Evolutionary conservation across 2,797 vertebrate species (phyloP).

Genomic region (Chiloscyllium punctatum): DNA sequence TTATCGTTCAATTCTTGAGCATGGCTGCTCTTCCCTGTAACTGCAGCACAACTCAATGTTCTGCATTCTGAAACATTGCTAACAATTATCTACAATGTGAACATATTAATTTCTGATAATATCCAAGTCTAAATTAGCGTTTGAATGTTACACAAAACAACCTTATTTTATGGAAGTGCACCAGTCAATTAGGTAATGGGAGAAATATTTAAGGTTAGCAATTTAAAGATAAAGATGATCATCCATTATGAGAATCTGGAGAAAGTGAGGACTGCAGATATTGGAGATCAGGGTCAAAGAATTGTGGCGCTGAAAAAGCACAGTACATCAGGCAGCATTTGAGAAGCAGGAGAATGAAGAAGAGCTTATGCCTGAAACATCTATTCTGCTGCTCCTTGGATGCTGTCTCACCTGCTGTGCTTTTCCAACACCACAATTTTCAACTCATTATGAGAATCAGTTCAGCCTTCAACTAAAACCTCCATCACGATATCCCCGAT

Average conservation of each 20-base stretch:
- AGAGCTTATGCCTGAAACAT: too few species aligned
- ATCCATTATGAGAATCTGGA: neutral
- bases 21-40: neutral
- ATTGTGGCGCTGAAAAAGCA: too few species aligned
- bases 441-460: neutral
- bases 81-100: neutral
- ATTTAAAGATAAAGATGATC: neutral
- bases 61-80: neutral
- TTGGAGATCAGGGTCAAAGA: too few species aligned
- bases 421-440: too few species aligned
- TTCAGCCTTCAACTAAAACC: neutral
- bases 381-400: too few species aligned
- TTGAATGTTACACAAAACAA: neutral
- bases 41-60: neutral
- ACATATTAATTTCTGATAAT: neutral
- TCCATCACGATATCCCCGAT: neutral
- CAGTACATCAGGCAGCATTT: too few species aligned
- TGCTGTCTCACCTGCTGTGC: too few species aligned
- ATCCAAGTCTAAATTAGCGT: neutral
- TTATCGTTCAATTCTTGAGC: neutral
- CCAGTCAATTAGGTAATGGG: neutral
- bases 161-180: neutral
- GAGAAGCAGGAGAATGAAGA: too few species aligned
- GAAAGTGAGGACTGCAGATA: too few species aligned
- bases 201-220: too few species aligned